Conservation (phyloP, 2,888 invertebrate genomes). For the Ophion ventricosus region DNA sequence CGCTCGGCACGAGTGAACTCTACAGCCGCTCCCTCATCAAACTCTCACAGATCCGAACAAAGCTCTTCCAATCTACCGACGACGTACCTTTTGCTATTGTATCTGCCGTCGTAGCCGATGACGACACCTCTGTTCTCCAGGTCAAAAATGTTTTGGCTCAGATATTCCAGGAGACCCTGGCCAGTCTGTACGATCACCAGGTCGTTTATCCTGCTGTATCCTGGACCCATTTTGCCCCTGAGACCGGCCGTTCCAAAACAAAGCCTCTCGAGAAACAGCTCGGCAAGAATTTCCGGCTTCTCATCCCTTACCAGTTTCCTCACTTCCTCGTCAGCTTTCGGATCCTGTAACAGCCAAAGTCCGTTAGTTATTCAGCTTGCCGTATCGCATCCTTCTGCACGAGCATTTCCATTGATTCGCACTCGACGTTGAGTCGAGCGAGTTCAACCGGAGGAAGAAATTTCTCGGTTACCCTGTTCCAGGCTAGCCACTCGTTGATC, state of each 20-base stretch:
- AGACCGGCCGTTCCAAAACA: slow-evolving; percentile 97
- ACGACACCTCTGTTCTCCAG: slow-evolving; percentile 89
- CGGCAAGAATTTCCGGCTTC: slow-evolving; percentile 86
- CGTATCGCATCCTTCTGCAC: too few species aligned
- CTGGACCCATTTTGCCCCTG: slow-evolving; percentile 96
- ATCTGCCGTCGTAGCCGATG: slow-evolving; percentile 95
- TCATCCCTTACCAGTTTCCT: slow-evolving; percentile 85
- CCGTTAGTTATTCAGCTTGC: not conserved
- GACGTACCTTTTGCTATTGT: slow-evolving; percentile 93
- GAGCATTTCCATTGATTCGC: too few species aligned
- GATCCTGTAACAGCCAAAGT: slow-evolving; percentile 84
- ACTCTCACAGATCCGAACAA: too few species aligned
- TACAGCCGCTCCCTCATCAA: too few species aligned
- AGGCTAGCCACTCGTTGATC: slow-evolving; percentile 89
- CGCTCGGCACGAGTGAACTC: too few species aligned
- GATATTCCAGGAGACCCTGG: slow-evolving; percentile 93
- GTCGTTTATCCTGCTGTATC: slow-evolving; percentile 97
- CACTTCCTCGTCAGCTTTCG: slow-evolving; percentile 87
- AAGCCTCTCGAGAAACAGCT: slow-evolving; percentile 89
- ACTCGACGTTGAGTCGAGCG: too few species aligned
- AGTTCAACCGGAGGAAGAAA: not conserved
- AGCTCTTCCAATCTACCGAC: too few species aligned
- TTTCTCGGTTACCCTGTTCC: slow-evolving; percentile 87
- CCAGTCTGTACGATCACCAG: slow-evolving; percentile 97
- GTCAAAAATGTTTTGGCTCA: slow-evolving; percentile 86